Evolutionary conservation across 2,113 vertebrate genomes (phyloP), one percentile per base, ranked within the genome.

Genomic region (Gambusia affinis): DNA sequence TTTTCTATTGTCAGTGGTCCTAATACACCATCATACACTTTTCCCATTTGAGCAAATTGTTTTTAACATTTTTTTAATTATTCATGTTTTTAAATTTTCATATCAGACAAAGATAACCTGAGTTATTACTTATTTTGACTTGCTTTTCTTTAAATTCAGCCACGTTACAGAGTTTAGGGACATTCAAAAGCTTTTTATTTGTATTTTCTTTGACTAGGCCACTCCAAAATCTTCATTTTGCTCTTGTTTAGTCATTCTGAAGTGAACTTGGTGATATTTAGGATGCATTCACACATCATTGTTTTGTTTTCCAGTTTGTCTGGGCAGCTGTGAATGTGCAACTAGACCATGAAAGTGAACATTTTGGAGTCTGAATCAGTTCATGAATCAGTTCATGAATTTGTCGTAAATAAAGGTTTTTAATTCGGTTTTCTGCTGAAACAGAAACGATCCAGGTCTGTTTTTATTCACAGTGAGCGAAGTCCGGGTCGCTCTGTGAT

Each of bases 401-500:
- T 12, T 12, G 12, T 39, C 0, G 44, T 17, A 51, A 4, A 51
- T 17, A 2, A 17, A 19, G 17, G 17, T 15, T 17, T 51, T 22
- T 51, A 15, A 19, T 19, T 19, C 44, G 1, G 14, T 22, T 51
- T 47, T 51, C 15, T 51, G 44, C 17, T 6, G 14, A 51, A 51
- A 5, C 1, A 22, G 44, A 47, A 17, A 51, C 14, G 7, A 15
- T 54, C 47, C 47, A 54, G 8, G 17, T 54, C 17, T 54, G 19
- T 54, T 54, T 54, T 24, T 7, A 8, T 15, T 42, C 39, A 15
- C 39, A 14, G 39, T 42, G 35, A 37, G 39, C 11, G 4, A 47
- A 19, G 33, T 54, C 31, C 22, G 8, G 51, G 67, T 75, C 72
- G 60, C 64, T 12, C 67, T 75, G 64, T 75, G 42, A 62, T 35